Base-by-base conservation (phyloP, 2,113 vertebrate species). In the Psilopsiagon aurifrons region DNA sequence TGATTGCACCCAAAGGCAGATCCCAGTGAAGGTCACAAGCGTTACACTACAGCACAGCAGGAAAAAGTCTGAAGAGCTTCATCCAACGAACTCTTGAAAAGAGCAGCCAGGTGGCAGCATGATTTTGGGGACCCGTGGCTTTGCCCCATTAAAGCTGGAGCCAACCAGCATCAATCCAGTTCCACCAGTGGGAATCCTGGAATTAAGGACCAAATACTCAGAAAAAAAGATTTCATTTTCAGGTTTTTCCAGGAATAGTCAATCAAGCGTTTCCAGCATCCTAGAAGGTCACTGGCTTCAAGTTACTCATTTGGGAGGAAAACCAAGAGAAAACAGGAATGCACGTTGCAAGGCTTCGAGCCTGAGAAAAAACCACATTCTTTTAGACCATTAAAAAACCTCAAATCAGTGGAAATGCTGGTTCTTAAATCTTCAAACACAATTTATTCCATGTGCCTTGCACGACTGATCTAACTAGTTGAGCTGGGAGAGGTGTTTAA, bases 311-410 rank as follows among this genome's bases (percentile, higher is more conserved):
- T 62, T 73, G 54, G 62, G 84, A 94, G n/a, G 60, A 86, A 74
- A 46, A 77, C 22, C 19, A 75, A 51, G 41, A 89, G 27, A 54
- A 87, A 75, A 31, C 29, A 74, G 55, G 39, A 83, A 85, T 3
- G 44, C 16, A 57, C 8, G 0, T 20, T 49, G 54, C 46, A 15
- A 66, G 7, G 41, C 57, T 84, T 85, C 0, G 1, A 39, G 57
- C 52, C 22, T 37, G 25, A 81, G 33, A 66, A 70, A 62, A 7
- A 31, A 16, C 64, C 86, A 11, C 3, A 3, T n/a, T 49, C 54
- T 19, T 80, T 33, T 31, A 27, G 49, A 39, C 17, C 51, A 28
- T 13, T 20, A 54, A 63, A 95, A 95, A 41, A 17, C 8, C 33
- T 20, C 73, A 35, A 13, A 47, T 18, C 60, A 46, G 33, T 33